phyloP scores from a whole-genome alignment of 2,888 invertebrate genomes.

The Fragum fragum region DNA sequence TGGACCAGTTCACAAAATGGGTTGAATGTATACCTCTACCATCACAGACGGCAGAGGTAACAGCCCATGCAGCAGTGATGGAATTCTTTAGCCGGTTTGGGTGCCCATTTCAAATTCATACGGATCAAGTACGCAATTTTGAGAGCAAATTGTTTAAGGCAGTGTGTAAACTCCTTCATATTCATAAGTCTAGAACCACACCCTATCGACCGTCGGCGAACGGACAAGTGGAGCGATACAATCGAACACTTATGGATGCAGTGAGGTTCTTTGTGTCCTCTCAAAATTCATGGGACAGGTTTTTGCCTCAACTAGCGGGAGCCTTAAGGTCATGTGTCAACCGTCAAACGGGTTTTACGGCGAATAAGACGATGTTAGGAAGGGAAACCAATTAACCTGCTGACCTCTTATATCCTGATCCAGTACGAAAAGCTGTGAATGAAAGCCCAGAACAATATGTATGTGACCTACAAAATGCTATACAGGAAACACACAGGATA shows the following conservation, averaged over 20 bases:
- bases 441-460: constrained; percentile 25
- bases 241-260: constrained; percentile 28
- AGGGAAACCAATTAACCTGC: constrained; percentile 31
- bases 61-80: constrained; percentile 30
- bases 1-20: constrained; percentile 45
- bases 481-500: constrained; percentile 8
- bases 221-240: constrained; percentile 31
- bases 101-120: constrained; percentile 33
- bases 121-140: constrained; percentile 28
- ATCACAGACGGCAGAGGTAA: constrained; percentile 26
- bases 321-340: constrained; percentile 27
- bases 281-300: constrained; percentile 4
- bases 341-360: constrained; percentile 12
- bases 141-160: constrained; percentile 19
- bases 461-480: constrained; percentile 1
- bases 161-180: constrained; percentile 27
- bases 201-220: constrained; percentile 36
- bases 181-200: constrained; percentile 38
- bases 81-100: constrained; percentile 34
- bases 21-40: constrained; percentile 41
- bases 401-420: constrained; percentile 22
- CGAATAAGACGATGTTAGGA: constrained; percentile 21
- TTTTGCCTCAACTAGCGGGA: constrained; percentile 11
- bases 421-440: not conserved
- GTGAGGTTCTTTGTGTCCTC: constrained; percentile 8